Evolutionary conservation across 2,888 invertebrate genomes (phyloP).

Genomic region (Drosophila vallismaia): DNA sequence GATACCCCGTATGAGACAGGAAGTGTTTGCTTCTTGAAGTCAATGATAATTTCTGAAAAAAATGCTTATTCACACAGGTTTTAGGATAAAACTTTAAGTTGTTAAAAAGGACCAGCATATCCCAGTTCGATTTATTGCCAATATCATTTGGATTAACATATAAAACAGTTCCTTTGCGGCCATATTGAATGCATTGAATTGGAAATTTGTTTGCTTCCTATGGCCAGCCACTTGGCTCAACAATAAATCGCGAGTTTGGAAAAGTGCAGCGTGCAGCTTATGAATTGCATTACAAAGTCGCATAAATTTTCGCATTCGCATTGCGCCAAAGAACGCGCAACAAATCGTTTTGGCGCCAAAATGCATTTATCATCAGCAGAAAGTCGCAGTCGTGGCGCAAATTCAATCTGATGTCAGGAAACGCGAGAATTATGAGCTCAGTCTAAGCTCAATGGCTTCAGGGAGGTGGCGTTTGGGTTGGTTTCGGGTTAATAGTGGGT

Average conservation of each 20-base stretch:
- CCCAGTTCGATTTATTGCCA: constrained; percentile 22
- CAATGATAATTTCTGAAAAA: not conserved
- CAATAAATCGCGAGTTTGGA: constrained; percentile 63
- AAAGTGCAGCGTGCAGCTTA: constrained; percentile 57
- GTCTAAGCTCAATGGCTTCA: constrained; percentile 13
- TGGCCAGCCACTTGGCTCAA: constrained; percentile 61
- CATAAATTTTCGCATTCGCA: constrained; percentile 63
- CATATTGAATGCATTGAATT: constrained; percentile 22
- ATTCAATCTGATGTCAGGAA: constrained; percentile 63
- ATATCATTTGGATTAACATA: constrained; percentile 59
- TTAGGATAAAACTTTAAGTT: no score
- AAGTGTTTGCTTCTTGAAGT: not conserved
- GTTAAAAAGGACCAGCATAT: no score
- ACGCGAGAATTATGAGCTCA: constrained; percentile 65
- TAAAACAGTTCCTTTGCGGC: constrained; percentile 49
- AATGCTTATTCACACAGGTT: no score
- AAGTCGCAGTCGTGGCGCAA: constrained; percentile 60
- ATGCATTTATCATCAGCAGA: constrained; percentile 72
- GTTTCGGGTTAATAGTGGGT: not conserved
- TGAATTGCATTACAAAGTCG: constrained; percentile 79
- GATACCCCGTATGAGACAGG: constrained; percentile 1
- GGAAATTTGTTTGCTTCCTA: constrained; percentile 51
- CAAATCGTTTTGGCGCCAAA: constrained; percentile 68
- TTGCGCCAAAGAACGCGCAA: constrained; percentile 67
- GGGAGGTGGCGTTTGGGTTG: constrained; percentile 1